Evolutionary conservation across 2,888 invertebrate genomes (phyloP), one percentile per base, ranked within the genome.

Genomic region (Andrena flavipes): DNA sequence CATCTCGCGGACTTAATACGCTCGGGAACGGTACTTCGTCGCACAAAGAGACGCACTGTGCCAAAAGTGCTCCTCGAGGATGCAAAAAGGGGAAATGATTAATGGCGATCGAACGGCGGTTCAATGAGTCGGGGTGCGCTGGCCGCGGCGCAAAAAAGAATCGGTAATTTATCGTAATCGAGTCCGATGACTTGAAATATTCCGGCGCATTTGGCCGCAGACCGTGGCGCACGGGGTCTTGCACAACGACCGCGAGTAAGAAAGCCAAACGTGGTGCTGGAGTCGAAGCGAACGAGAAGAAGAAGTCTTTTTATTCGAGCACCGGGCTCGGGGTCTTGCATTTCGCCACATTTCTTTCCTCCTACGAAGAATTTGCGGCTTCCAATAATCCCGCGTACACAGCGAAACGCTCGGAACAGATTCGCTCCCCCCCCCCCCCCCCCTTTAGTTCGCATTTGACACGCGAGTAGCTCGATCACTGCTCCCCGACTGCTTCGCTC

Each of bases 121-220:
- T 75, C 62, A 76, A 86, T 81, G 86, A 84, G 76, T 54, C 80
- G 30, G 42, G 63, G 67, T 48, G 76, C 78, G 54, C 51, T 72
- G 65, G 48, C 67, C 20, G 7, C 2, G 10, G 13, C 8, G 76
- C 76, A 86, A 84, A 87, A 85, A 87, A 71, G 71, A 68, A 85
- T 83, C 68, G 80, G 67, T 85, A 87, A 85, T 87, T 85, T 87
- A 87, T 87, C 78, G 87, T 80, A 76, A 87, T 87, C 74, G 78
- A 62, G 73, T 48, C 72, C 67, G 87, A 78, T 78, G 84, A 74
- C 87, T 85, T 69, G 73, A 82, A 80, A 75, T 85, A 82, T 87
- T 78, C 74, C 77, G 64, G 73, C 62, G 76, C 62, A 76, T 79
- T 82, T 80, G 59, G 64, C 64, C 62, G 42, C 72, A 49, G 62